These are phyloP conservation scores for Bembecia ichneumoniformis DNA, from an alignment of 2,888 invertebrate genomes.

Conservation along the genomic window DNA sequence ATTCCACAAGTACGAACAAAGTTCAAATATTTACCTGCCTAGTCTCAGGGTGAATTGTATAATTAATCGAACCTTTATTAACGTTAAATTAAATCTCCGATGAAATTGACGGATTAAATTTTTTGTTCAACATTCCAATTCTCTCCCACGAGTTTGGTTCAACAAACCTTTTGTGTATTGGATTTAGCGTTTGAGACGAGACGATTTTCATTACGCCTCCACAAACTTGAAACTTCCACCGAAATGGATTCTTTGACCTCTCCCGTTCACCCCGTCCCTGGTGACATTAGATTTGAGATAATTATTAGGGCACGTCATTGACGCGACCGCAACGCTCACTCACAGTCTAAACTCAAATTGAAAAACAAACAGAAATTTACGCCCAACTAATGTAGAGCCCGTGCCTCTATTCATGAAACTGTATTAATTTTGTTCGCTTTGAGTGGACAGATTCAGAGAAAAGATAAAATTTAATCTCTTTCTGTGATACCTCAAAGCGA, in stretches of 20 bases:
- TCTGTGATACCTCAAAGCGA: conserved; percentile 55
- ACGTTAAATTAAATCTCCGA: conserved; percentile 21
- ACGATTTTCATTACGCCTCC: conserved; percentile 53
- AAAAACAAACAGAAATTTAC: conserved; percentile 8
- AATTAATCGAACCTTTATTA: conserved; percentile 17
- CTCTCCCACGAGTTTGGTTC: conserved; percentile 23
- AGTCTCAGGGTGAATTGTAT: conserved; percentile 20
- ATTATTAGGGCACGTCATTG: conserved; percentile 37
- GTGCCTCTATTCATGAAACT: conserved; percentile 33
- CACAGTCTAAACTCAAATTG: conserved; percentile 22
- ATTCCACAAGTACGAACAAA: conserved; percentile 38
- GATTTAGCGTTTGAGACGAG: conserved; percentile 40
- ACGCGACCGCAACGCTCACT: conserved; percentile 27
- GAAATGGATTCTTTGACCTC: conserved; percentile 59
- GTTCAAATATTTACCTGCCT: conserved; percentile 55
- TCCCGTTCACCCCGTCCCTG: conserved; percentile 32
- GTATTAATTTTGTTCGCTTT: conserved; percentile 47
- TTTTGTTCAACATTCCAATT: neutral
- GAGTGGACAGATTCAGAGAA: conserved; percentile 37
- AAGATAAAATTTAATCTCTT: conserved; percentile 55
- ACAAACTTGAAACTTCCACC: conserved; percentile 34
- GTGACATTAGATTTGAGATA: conserved; percentile 32
- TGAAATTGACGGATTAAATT: neutral
- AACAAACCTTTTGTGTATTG: conserved; percentile 40
- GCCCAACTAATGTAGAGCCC: conserved; percentile 10